Base-by-base conservation (phyloP, 2,113 vertebrate genomes). In the Chionodraco myersi region DNA sequence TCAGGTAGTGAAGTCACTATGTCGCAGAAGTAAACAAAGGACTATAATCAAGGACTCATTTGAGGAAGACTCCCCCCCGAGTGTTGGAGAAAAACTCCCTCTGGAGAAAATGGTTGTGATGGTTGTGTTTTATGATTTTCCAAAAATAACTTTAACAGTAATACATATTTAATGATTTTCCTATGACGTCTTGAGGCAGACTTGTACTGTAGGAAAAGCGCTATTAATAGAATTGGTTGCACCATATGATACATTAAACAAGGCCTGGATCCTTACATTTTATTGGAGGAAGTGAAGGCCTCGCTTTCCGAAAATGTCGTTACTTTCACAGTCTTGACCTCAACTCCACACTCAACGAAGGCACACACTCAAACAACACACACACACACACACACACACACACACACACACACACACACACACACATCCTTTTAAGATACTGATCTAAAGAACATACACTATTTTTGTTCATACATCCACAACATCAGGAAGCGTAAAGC, bases 401-500 rank as follows among this genome's bases (percentile, higher is more conserved):
- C 62, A 21, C 1, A 52, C 58, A 63, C 58, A 30, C 30, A 59
- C 6, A 61, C 15, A 65, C 6, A 23, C 12, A 70, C 6, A 23
- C 0, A 75, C 23, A 65, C 10, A 79, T 6, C 1, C 15, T 58
- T 69, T 36, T 15, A 16, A 59, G 45, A 30, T 34, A 52, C n/a
- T 61, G 21, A 86, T 77, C 64, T 61, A 61, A 86, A 48, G 54
- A 30, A 49, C n/a, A 23, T 2, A 18, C 11, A 14, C 6, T 79
- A 15, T 82, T 85, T 67, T 66, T 75, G 66, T 83, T 77, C 77
- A 49, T 77, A 14, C 26, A 15, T 56, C 14, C 14, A 76, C 59
- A 77, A 65, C 76, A 80, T 79, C 59, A 63, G 73, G 71, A 80
- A 87, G 77, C 64, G 77, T 44, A 83, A 80, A 80, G 6, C 8